A percentile compares a stretch with the other conserved stretches of the same genome.
Conservation (phyloP, 2,113 vertebrate species). For the Pygoscelis antarcticus region DNA sequence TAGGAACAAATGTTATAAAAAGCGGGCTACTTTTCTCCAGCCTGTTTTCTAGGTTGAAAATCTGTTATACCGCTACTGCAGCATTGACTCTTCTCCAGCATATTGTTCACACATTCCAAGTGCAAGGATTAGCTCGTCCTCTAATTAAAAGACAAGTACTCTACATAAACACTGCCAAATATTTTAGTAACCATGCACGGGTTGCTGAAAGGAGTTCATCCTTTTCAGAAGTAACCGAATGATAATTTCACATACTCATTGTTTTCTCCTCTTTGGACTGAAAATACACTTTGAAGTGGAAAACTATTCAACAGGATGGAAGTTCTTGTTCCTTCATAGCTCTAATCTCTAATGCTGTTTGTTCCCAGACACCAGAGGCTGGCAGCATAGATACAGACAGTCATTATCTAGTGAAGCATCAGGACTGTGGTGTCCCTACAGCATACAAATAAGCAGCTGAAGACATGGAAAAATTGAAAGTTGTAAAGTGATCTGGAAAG, state of each 20-base stretch:
- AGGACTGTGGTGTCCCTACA: neutral
- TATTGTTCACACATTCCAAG: neutral
- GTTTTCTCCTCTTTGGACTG: neutral
- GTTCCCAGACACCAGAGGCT: slow-evolving; percentile 6
- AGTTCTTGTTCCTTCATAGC: neutral
- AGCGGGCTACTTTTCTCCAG: neutral
- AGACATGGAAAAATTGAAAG: slow-evolving; percentile 43
- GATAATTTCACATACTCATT: neutral
- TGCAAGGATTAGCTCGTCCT: neutral
- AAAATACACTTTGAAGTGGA: neutral
- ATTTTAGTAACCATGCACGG: neutral
- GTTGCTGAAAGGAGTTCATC: neutral
- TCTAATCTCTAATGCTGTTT: slow-evolving; percentile 15
- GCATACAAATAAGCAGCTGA: slow-evolving; percentile 53
- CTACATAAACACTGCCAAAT: neutral
- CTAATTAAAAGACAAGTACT: neutral
- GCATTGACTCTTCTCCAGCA: neutral
- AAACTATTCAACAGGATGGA: neutral
- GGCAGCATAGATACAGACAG: neutral
- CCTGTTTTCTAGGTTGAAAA: neutral
- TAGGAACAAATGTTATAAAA: neutral
- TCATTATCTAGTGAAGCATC: slow-evolving; percentile 49
- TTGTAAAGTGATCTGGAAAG: slow-evolving; percentile 39
- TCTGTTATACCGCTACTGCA: neutral
- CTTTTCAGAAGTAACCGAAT: neutral